These are phyloP conservation scores for Drosophila equinoxialis DNA, from an alignment of 1,140 invertebrate genomes.

Conservation along the genomic window DNA sequence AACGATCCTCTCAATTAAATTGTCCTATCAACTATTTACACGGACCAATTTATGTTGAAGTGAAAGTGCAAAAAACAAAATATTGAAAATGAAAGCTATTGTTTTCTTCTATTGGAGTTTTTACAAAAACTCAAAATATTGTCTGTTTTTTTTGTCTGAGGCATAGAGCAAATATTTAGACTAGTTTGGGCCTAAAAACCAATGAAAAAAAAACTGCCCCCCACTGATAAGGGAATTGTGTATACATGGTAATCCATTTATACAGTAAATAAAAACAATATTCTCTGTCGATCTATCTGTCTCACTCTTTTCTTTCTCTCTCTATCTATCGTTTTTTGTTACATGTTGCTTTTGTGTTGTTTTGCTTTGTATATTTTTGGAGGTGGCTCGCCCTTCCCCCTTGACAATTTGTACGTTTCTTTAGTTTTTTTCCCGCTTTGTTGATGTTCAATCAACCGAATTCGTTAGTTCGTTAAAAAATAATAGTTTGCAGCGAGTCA, in stretches of 20 bases:
- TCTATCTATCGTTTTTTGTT: background rate
- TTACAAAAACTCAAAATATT: constrained; percentile 49
- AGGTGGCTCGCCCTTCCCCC: background rate
- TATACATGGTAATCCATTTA: constrained; percentile 62
- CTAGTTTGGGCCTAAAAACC: constrained; percentile 5
- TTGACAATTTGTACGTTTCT: background rate
- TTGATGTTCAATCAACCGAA: constrained; percentile 73
- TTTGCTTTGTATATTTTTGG: constrained; percentile 8
- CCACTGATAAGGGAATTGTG: constrained; percentile 8
- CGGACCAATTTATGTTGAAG: constrained; percentile 30
- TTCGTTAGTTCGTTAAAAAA: constrained; percentile 77
- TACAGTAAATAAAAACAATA: constrained; percentile 55
- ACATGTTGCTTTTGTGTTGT: constrained; percentile 42
- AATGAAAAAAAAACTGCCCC: background rate
- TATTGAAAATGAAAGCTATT: background rate
- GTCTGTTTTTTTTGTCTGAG: constrained; percentile 44
- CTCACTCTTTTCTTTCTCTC: background rate
- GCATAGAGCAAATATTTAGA: constrained; percentile 50
- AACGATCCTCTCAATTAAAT: constrained; percentile 49
- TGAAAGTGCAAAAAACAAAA: background rate
- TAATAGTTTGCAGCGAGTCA: constrained; percentile 55
- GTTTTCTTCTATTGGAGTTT: constrained; percentile 29
- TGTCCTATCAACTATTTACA: constrained; percentile 54
- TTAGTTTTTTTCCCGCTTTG: constrained; percentile 45
- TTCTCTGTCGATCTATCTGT: constrained; percentile 16